phyloP scores from a whole-genome alignment of 2,888 invertebrate species.

The Acleris cristana region DNA sequence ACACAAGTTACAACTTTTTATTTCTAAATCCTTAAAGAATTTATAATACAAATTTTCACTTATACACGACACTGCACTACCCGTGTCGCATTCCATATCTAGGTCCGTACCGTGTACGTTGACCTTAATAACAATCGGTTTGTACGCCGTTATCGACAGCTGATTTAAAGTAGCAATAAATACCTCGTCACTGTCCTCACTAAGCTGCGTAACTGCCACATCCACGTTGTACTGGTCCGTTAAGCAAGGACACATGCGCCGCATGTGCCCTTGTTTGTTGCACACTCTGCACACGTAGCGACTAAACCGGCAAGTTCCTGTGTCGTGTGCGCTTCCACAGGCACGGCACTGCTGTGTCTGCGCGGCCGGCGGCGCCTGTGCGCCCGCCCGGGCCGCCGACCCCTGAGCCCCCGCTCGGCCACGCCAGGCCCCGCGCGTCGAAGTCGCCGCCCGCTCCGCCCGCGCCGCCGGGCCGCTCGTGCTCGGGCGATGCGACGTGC shows the following conservation, averaged over 20 bases:
- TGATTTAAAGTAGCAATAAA: neutral
- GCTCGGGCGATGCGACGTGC: neutral
- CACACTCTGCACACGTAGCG: constrained; percentile 2
- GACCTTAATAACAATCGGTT: neutral
- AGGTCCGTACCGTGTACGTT: neutral
- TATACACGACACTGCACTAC: constrained; percentile 5
- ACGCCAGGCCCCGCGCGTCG: constrained; percentile 27
- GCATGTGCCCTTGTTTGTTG: constrained; percentile 2
- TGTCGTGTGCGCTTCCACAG: neutral
- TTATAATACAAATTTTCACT: neutral
- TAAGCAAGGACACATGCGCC: neutral
- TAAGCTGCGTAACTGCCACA: neutral
- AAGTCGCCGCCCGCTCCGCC: constrained; percentile 1
- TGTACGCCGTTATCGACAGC: neutral
- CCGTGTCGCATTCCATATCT: constrained; percentile 8
- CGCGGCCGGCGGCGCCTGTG: neutral
- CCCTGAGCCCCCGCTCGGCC: neutral
- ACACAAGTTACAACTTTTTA: neutral
- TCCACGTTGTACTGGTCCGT: neutral
- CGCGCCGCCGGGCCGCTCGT: too few relatives aligned
- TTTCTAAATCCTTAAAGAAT: neutral
- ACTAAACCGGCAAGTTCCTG: neutral
- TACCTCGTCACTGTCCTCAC: neutral
- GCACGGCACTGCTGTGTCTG: neutral
- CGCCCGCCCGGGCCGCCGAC: neutral